Evolutionary conservation across 2,797 vertebrate genomes (phyloP).

Genomic region (Melanotaenia parkinsoni): DNA sequence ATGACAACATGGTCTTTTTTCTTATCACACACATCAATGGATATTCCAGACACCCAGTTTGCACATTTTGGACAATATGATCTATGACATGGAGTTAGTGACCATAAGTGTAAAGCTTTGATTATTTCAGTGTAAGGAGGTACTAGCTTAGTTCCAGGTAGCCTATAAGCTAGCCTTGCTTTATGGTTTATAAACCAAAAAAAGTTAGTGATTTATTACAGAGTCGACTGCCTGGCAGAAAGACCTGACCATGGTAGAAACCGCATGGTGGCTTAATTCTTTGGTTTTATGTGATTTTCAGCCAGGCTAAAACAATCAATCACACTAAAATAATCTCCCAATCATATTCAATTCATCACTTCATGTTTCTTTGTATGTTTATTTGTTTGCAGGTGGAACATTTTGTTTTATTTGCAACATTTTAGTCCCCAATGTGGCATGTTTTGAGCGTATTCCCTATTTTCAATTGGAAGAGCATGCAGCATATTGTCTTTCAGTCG

Average conservation of each 20-base stretch:
- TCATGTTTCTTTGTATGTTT: not conserved
- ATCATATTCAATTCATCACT: not conserved
- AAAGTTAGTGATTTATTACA: constrained; percentile 29
- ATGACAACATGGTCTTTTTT: not conserved
- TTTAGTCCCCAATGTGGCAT: constrained; percentile 46
- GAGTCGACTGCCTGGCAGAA: constrained; percentile 13
- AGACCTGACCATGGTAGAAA: not conserved
- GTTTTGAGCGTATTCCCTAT: constrained; percentile 32
- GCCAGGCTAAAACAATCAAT: not conserved
- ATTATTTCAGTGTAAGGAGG: not conserved
- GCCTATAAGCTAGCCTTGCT: constrained; percentile 11
- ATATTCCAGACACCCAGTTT: not conserved
- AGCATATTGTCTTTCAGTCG: constrained; percentile 19
- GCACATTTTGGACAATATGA: not conserved
- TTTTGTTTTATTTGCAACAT: constrained; percentile 40
- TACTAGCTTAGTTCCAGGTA: not conserved
- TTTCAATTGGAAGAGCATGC: constrained; percentile 57
- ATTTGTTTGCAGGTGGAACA: not conserved
- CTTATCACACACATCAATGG: not conserved
- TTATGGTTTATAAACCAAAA: constrained; percentile 13
- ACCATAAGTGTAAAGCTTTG: not conserved
- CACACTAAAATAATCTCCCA: not conserved
- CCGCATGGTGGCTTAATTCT: not conserved
- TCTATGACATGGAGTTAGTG: not conserved
- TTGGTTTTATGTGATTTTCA: not conserved